Conservation (phyloP, 2,113 vertebrate species). For the Nerophis lumbriciformis region DNA sequence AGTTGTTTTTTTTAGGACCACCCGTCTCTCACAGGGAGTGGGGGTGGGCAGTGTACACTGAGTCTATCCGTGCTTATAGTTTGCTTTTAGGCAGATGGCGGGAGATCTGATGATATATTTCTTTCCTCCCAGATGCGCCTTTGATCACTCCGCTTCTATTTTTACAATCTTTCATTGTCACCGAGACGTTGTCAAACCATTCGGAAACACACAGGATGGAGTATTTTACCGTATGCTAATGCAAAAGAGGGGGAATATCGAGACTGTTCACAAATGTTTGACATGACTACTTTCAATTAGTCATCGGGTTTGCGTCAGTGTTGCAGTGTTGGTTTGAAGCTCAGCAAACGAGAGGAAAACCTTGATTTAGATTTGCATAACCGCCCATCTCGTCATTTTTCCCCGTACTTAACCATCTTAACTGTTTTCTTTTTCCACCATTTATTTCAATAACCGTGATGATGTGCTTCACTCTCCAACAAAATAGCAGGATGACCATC, state of each 20-base stretch:
- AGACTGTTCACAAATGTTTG: constrained; percentile 30
- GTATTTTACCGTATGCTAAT: constrained; percentile 35
- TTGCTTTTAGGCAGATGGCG: constrained; percentile 48
- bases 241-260: neutral
- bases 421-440: constrained; percentile 40
- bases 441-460: constrained; percentile 55
- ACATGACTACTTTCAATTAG: constrained; percentile 37
- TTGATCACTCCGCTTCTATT: constrained; percentile 67
- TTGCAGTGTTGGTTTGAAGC: constrained; percentile 29
- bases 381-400: constrained; percentile 44
- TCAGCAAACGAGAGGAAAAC: constrained; percentile 22
- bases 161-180: constrained; percentile 63
- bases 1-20: constrained; percentile 42
- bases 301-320: neutral
- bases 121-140: constrained; percentile 64
- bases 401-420: constrained; percentile 16
- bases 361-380: constrained; percentile 49
- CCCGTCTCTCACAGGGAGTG: constrained; percentile 51
- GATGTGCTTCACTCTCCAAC: constrained; percentile 40
- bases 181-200: constrained; percentile 48
- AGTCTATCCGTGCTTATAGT: constrained; percentile 10
- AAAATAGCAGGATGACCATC: constrained; percentile 23
- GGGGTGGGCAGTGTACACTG: constrained; percentile 5
- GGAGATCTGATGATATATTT: constrained; percentile 58
- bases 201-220: constrained; percentile 23